Percentiles rank a stretch among this genome's conserved stretches.
phyloP scores from a whole-genome alignment of 2,113 vertebrate species.

The Uropsilus gracilis region DNA sequence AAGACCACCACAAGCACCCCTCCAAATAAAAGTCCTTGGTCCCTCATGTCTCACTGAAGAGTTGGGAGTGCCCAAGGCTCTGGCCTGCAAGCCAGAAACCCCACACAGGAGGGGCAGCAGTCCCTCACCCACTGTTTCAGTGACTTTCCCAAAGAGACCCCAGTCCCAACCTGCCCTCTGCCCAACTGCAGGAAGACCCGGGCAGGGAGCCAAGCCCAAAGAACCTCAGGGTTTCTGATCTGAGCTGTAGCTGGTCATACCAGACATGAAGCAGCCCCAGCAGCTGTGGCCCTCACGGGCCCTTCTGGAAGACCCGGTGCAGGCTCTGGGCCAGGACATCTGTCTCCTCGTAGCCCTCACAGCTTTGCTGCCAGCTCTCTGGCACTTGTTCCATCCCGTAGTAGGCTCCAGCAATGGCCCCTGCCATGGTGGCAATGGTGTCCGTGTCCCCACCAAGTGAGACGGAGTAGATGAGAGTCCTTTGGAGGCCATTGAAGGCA shows the following conservation, averaged over 20 bases:
- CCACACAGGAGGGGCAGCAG: neutral
- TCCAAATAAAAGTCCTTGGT: neutral
- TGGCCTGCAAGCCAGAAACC: neutral
- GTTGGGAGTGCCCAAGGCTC: neutral
- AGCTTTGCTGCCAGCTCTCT: constrained; percentile 92
- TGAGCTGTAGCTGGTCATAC: neutral
- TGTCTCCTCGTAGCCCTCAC: constrained; percentile 93
- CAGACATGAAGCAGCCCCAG: neutral
- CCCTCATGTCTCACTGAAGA: neutral
- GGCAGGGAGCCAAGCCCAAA: neutral
- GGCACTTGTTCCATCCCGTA: constrained; percentile 93
- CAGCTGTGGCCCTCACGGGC: constrained; percentile 67
- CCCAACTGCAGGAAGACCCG: neutral
- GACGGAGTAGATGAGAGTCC: constrained; percentile 95
- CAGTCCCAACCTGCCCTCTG: neutral
- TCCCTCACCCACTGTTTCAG: neutral
- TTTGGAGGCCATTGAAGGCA: constrained; percentile 91
- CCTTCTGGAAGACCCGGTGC: constrained; percentile 88
- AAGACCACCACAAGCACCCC: neutral
- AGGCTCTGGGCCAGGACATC: constrained; percentile 89
- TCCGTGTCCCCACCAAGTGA: constrained; percentile 98
- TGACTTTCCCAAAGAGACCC: neutral
- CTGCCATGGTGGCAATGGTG: constrained; percentile 99
- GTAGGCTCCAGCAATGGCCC: constrained; percentile 97
- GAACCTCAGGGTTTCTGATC: neutral